phyloP scores from a whole-genome alignment of 2,888 invertebrate species.

The Melanargia galathea region DNA sequence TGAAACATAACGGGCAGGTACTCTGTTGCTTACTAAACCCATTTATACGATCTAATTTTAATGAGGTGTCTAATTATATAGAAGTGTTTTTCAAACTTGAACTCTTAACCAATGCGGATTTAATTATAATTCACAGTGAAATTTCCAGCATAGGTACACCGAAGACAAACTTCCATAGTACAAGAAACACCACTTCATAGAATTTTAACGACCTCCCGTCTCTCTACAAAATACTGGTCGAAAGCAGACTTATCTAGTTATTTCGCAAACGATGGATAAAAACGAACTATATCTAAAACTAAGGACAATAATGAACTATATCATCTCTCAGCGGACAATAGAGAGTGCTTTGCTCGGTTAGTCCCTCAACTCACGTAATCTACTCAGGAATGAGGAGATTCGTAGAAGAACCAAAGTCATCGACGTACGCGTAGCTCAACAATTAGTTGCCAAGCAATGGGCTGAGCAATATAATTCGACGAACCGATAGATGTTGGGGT shows the following conservation, averaged over 20 bases:
- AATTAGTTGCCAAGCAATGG: too few species aligned
- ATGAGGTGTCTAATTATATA: background rate
- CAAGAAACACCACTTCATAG: conserved; percentile 54
- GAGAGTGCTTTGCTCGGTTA: too few species aligned
- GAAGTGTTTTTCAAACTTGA: background rate
- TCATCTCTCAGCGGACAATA: too few species aligned
- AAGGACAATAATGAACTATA: background rate
- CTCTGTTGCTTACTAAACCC: background rate
- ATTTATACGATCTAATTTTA: background rate
- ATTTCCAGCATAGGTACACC: conserved; percentile 44
- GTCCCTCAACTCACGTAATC: too few species aligned
- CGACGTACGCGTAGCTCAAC: too few species aligned
- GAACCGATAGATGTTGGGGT: too few species aligned
- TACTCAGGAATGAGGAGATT: too few species aligned
- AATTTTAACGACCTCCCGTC: conserved; percentile 59
- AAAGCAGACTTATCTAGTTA: background rate
- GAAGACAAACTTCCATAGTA: conserved; percentile 51
- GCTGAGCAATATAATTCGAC: too few species aligned
- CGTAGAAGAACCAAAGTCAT: too few species aligned
- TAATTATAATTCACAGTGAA: conserved; percentile 28
- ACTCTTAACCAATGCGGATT: conserved; percentile 8
- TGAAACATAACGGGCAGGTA: too few species aligned
- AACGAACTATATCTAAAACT: background rate
- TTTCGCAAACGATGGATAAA: background rate
- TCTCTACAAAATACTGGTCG: conserved; percentile 48